phyloP scores from a whole-genome alignment of 2,797 vertebrate genomes.

The Pelochelys cantorii region DNA sequence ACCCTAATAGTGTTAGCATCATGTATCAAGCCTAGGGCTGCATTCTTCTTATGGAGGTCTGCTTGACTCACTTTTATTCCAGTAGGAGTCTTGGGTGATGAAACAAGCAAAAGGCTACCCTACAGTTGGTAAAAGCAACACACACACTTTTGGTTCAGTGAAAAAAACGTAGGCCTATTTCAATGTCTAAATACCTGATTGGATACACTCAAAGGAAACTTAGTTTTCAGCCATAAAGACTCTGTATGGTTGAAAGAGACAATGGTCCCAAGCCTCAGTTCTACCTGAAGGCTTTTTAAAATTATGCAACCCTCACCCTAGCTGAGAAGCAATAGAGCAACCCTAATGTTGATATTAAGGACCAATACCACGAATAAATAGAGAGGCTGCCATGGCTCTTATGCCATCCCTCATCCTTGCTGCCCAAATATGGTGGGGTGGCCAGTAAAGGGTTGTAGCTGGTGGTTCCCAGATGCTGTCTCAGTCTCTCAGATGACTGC shows the following conservation, averaged over 20 bases:
- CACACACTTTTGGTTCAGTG: fast-evolving
- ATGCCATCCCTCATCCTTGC: neutral
- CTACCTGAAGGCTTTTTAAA: neutral
- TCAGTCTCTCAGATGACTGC: neutral
- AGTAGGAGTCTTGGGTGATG: fast-evolving
- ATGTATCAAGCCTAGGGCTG: neutral
- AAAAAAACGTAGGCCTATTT: too few species aligned
- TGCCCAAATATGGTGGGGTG: neutral
- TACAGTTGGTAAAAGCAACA: neutral
- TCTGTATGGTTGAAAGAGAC: too few species aligned
- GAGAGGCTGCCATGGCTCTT: neutral
- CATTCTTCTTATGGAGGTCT: fast-evolving
- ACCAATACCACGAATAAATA: neutral
- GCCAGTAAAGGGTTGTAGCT: too few species aligned
- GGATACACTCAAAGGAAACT: too few species aligned
- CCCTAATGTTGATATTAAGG: fast-evolving
- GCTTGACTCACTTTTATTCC: neutral
- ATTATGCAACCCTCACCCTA: fast-evolving
- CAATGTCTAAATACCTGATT: too few species aligned
- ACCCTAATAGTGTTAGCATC: too few species aligned
- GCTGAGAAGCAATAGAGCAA: neutral
- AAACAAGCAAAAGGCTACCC: too few species aligned
- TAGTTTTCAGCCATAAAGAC: too few species aligned
- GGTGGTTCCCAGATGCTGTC: neutral
- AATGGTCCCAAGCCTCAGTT: neutral